Evolutionary conservation across 2,888 invertebrate genomes (phyloP).

Genomic region (Tenthredo notha): DNA sequence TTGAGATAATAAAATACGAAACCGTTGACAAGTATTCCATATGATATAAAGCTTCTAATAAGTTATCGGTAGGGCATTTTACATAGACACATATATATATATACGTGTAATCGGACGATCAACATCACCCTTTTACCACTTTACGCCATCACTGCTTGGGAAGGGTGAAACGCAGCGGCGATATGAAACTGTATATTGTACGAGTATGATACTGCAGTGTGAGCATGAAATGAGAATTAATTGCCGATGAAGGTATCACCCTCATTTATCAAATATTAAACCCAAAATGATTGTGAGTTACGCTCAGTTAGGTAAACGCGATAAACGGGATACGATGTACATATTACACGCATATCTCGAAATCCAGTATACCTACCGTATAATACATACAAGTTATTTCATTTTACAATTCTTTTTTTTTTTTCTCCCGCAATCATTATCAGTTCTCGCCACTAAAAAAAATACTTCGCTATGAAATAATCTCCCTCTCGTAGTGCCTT

Average conservation of each 20-base stretch:
- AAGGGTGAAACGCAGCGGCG: not conserved
- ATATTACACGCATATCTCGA: not conserved
- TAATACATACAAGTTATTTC: not conserved
- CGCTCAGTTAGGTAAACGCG: not conserved
- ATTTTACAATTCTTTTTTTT: too few species aligned
- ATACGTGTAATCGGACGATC: not conserved
- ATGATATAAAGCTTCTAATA: not conserved
- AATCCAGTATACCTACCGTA: not conserved
- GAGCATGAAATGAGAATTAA: slow-evolving; percentile 28
- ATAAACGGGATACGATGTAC: slow-evolving; percentile 6
- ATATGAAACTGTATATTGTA: not conserved
- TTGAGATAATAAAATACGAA: not conserved
- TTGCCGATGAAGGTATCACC: slow-evolving; percentile 37
- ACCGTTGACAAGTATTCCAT: not conserved
- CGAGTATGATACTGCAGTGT: not conserved
- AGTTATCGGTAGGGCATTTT: not conserved
- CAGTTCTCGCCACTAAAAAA: not conserved
- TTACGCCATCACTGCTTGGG: not conserved
- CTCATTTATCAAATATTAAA: slow-evolving; percentile 40
- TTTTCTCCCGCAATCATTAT: not conserved
- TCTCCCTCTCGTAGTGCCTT: too few species aligned
- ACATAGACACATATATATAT: not conserved
- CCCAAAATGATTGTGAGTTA: slow-evolving; percentile 26
- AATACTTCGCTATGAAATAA: not conserved
- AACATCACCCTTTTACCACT: slow-evolving; percentile 18